Conservation (phyloP, 1,140 invertebrate genomes). For the Drosophila triauraria region DNA sequence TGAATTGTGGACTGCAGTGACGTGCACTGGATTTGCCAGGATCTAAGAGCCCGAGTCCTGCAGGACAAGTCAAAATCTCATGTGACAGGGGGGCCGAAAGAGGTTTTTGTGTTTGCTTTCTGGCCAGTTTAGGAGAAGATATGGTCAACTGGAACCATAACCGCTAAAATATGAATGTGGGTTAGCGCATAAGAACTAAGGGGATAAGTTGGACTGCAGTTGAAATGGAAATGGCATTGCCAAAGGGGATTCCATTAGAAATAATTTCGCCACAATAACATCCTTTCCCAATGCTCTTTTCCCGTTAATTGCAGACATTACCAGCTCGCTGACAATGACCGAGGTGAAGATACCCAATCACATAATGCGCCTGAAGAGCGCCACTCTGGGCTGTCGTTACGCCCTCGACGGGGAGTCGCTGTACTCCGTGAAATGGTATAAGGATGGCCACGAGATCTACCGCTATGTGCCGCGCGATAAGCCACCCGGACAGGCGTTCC, state of each 20-base stretch:
- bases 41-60: constrained; percentile 45
- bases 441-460: constrained; percentile 95
- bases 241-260: constrained; percentile 46
- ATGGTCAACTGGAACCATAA: constrained; percentile 31
- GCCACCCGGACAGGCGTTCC: constrained; percentile 91
- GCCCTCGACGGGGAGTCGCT: constrained; percentile 91
- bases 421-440: constrained; percentile 96
- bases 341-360: constrained; percentile 89
- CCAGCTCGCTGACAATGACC: constrained; percentile 87
- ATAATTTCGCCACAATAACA: constrained; percentile 59
- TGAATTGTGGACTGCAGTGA: constrained; percentile 81
- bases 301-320: constrained; percentile 80
- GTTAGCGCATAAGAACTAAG: constrained; percentile 38
- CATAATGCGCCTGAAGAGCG: constrained; percentile 89
- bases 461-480: constrained; percentile 91
- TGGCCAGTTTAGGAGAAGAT: constrained; percentile 63
- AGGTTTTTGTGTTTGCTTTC: constrained; percentile 45
- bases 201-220: constrained; percentile 15
- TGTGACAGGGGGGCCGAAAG: constrained; percentile 51
- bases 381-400: constrained; percentile 91
- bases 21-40: constrained; percentile 49
- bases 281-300: constrained; percentile 17
- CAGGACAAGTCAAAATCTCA: constrained; percentile 73
- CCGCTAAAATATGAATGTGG: constrained; percentile 38
- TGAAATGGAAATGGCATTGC: constrained; percentile 20